Evolutionary conservation across 92 coral and sea anemone genomes (phyloP).

Genomic region (Galaxea fascicularis): DNA sequence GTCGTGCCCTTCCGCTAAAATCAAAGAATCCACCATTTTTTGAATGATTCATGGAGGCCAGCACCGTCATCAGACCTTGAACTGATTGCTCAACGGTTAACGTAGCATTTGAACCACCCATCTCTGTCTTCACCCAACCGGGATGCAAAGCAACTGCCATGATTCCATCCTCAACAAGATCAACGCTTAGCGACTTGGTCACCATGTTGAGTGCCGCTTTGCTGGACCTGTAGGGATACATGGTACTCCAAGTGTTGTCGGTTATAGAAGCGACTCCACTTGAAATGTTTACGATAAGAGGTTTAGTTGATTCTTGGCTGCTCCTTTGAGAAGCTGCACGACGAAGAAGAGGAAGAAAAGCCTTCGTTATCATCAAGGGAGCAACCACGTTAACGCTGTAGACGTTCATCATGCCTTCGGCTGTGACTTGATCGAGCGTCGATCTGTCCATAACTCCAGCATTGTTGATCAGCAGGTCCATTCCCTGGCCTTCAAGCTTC

Average conservation of each 20-base stretch:
- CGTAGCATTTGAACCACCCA: conserved; percentile 67
- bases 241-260: conserved; percentile 46
- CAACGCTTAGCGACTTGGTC: conserved; percentile 76
- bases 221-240: conserved; percentile 71
- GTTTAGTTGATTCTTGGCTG: conserved; percentile 28
- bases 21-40: conserved; percentile 70
- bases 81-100: conserved; percentile 68
- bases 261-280: conserved; percentile 57
- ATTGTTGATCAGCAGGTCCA: conserved; percentile 78
- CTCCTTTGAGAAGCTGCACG: conserved; percentile 54
- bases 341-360: conserved; percentile 75
- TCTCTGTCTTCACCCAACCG: conserved; percentile 84
- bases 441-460: conserved; percentile 70
- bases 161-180: conserved; percentile 66
- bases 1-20: conserved; percentile 48
- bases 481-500: conserved; percentile 59
- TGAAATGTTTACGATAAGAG: conserved; percentile 79
- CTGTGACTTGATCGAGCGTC: conserved; percentile 71
- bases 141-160: conserved; percentile 68
- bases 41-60: conserved; percentile 65
- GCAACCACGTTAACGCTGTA: conserved; percentile 76
- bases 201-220: conserved; percentile 82
- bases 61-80: conserved; percentile 66
- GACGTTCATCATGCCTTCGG: conserved; percentile 65
- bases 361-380: conserved; percentile 76